Conservation (phyloP, 2,888 invertebrate genomes). For the Trachelus stipa region DNA sequence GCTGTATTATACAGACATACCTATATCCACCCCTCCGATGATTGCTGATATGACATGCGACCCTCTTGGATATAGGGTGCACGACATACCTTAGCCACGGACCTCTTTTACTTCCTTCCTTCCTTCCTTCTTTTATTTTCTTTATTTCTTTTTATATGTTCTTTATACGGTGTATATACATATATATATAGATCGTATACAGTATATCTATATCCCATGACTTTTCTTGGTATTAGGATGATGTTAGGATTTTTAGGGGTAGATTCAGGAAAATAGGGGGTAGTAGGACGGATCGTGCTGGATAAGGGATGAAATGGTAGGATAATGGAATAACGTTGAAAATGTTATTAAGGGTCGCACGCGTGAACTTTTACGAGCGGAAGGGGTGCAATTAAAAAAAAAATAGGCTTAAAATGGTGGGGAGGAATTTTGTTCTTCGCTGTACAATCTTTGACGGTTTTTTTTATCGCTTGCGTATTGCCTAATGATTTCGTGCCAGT, state of each 20-base stretch:
- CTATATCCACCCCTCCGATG: slow-evolving; percentile 60
- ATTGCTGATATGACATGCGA: slow-evolving; percentile 67
- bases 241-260: neutral
- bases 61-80: slow-evolving; percentile 62
- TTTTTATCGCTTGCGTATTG: neutral
- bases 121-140: neutral
- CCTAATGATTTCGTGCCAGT: neutral
- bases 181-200: too few species aligned
- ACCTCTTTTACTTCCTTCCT: slow-evolving; percentile 26
- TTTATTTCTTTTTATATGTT: neutral
- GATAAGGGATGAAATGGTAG: neutral
- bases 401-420: neutral
- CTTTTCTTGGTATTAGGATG: neutral
- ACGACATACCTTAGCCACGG: slow-evolving; percentile 48
- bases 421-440: neutral
- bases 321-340: neutral
- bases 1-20: slow-evolving; percentile 63
- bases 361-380: neutral
- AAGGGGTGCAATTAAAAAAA: neutral
- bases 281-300: neutral
- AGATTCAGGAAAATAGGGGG: neutral
- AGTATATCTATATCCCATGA: too few species aligned
- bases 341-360: neutral
- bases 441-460: neutral
- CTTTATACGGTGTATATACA: too few species aligned